These are phyloP conservation scores for Penaeus vannamei DNA, from an alignment of 1,140 invertebrate genomes.

Conservation along the genomic window DNA sequence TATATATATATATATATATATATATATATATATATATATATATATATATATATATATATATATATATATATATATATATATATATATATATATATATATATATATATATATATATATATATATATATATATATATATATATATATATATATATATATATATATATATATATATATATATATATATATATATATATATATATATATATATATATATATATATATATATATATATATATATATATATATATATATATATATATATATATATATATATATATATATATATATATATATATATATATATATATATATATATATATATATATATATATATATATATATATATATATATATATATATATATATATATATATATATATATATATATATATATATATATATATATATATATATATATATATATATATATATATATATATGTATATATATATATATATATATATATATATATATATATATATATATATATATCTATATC, in stretches of 20 bases:
- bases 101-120: slow-evolving; percentile 20
- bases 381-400: slow-evolving; percentile 20
- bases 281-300: background rate
- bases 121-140: background rate
- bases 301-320: slow-evolving; percentile 45
- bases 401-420: slow-evolving; percentile 19
- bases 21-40: too few relatives aligned
- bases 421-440: slow-evolving; percentile 68
- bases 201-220: background rate
- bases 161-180: too few relatives aligned
- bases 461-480: slow-evolving; percentile 24
- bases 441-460: background rate
- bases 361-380: slow-evolving; percentile 26
- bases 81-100: slow-evolving; percentile 4
- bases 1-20: too few relatives aligned
- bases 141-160: too few relatives aligned
- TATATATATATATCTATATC: background rate
- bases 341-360: slow-evolving; percentile 32
- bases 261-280: slow-evolving; percentile 15
- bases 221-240: background rate
- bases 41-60: too few relatives aligned
- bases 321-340: slow-evolving; percentile 43
- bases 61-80: too few relatives aligned
- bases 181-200: too few relatives aligned
- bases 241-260: slow-evolving; percentile 14